A percentile compares a stretch with the other conserved stretches of the same genome.
Evolutionary conservation across 2,888 invertebrate species (phyloP).

Genomic region (Phyllotreta cruciferae): DNA sequence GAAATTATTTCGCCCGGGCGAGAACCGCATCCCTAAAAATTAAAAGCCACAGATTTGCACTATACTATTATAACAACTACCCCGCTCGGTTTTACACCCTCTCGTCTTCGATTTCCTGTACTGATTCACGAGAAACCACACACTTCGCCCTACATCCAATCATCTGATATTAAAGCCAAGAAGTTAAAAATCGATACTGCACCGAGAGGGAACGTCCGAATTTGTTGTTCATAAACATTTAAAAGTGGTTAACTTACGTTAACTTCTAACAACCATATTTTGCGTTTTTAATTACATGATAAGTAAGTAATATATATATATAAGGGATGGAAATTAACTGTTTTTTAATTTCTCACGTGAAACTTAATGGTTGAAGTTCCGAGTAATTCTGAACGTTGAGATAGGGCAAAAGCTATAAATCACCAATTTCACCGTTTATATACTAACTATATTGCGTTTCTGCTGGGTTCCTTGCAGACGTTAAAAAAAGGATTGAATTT

Average conservation of each 20-base stretch:
- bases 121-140: constrained; percentile 47
- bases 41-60: constrained; percentile 61
- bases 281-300: too few species aligned
- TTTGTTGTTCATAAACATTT: too few species aligned
- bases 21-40: constrained; percentile 61
- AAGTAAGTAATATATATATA: too few species aligned
- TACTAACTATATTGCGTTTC: background rate
- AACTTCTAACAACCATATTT: too few species aligned
- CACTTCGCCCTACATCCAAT: constrained; percentile 43
- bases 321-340: too few species aligned
- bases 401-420: constrained; percentile 10
- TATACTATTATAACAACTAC: constrained; percentile 55
- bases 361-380: too few species aligned
- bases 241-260: too few species aligned
- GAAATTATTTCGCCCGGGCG: constrained; percentile 56
- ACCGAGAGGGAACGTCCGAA: too few species aligned
- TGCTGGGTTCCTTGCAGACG: constrained; percentile 8
- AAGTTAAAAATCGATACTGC: constrained; percentile 48
- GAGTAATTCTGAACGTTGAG: background rate
- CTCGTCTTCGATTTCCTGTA: constrained; percentile 40
- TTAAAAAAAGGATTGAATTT: constrained; percentile 11
- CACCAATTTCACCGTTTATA: background rate
- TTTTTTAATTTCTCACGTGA: too few species aligned
- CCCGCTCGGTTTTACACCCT: constrained; percentile 41
- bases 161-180: constrained; percentile 44